Evolutionary conservation across 2,888 invertebrate species (phyloP), one percentile per base, ranked within the genome.

Genomic region (Metallyticus violacea): DNA sequence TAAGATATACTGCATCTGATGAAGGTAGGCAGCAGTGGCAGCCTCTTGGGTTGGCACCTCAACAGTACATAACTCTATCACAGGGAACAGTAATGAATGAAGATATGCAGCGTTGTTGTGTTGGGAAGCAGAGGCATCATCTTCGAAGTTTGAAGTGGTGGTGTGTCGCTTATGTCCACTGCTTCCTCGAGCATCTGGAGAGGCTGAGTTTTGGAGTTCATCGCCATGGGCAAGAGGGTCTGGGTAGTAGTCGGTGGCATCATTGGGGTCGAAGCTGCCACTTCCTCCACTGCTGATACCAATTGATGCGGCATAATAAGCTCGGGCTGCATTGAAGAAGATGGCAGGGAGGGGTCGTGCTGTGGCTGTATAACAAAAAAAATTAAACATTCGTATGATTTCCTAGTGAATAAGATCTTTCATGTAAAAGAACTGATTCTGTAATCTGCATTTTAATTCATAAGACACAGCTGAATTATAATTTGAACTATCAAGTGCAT

Each of bases 301-400:
- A 62, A 62, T 15, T 15, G 40, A 62, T 15, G 40, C 40, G 62
- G 28, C 82, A 27, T 26, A 84, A 29, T 80, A 85, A 77, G 80
- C 84, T 80, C 40, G 85, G 86, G 89, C 90, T 86, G 91, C 90
- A 90, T 92, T 91, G 88, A 91, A 88, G 89, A 92, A 90, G 89
- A 92, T 90, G 79, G 92, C 91, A 81, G 92, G 92, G 88, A 92
- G 91, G 85, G 92, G 92, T 89, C 91, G 91, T 86, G 91, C 91
- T 84, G 91, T 92, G 87, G 92, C 92, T 92, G 91, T 27, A 88
- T 83, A 85, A 81, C 89, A 79, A 30, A 5, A 87, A 78, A 85
- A 29, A 29, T 3, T 29, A 29, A 29, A 29, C 29, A 29, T 29
- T 29, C 6, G 29, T 29, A 6, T 29, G n/a, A n/a, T n/a, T n/a